A percentile compares a stretch with the other conserved stretches of the same genome.
Evolutionary conservation across 2,797 vertebrate genomes (phyloP).

Genomic region (Phoebastria nigripes): DNA sequence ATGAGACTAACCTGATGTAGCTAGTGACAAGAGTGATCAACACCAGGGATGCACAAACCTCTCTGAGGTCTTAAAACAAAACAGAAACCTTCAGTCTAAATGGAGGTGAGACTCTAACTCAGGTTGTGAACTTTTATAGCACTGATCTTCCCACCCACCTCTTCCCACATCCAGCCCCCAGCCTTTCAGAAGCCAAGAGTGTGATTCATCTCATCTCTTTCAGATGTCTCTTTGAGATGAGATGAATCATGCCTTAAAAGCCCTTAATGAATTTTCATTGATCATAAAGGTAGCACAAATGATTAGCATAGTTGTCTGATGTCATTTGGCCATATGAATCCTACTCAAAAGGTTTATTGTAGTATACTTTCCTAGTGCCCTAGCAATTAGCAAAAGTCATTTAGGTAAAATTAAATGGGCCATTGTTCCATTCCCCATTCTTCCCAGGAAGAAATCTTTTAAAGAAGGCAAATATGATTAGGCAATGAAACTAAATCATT

Average conservation of each 20-base stretch:
- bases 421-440: neutral
- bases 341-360: neutral
- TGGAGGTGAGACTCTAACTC: neutral
- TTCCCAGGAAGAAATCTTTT: neutral
- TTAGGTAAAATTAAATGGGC: neutral
- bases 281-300: neutral
- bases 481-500: neutral
- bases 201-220: conserved; percentile 39
- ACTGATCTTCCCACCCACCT: neutral
- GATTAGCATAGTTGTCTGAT: neutral
- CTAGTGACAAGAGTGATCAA: neutral
- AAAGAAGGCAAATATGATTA: neutral
- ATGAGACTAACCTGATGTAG: neutral
- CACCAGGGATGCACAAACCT: neutral
- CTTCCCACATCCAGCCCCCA: conserved; percentile 3
- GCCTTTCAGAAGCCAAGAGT: neutral
- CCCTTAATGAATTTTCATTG: conserved; percentile 28
- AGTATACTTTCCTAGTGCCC: neutral
- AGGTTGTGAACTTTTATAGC: neutral
- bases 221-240: conserved; percentile 6
- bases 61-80: neutral
- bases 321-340: neutral
- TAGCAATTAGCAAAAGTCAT: neutral
- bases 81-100: neutral
- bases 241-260: conserved; percentile 50